A percentile compares a stretch with the other conserved stretches of the same genome.
These are phyloP conservation scores for Diplodus puntazzo DNA, from an alignment of 2,797 vertebrate genomes.

Conservation along the genomic window DNA sequence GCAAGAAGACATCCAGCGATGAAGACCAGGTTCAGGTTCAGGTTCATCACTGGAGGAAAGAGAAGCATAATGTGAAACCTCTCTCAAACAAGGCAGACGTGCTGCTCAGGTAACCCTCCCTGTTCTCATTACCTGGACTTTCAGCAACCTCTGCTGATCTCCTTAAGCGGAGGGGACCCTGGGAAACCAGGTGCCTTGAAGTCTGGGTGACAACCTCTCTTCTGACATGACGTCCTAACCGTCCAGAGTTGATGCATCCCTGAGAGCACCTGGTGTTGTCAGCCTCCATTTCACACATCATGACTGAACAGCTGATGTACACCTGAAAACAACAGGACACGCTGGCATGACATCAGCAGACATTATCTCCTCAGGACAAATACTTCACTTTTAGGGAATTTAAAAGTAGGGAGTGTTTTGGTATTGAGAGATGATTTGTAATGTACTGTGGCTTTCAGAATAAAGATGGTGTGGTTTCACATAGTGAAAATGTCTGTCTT, in stretches of 20 bases:
- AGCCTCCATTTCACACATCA: constrained; percentile 76
- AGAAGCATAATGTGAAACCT: neutral
- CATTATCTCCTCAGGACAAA: neutral
- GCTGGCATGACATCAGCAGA: neutral
- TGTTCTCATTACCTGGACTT: constrained; percentile 53
- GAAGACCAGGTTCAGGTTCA: constrained; percentile 76
- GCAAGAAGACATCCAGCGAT: constrained; percentile 72
- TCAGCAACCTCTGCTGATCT: constrained; percentile 35
- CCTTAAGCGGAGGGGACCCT: constrained; percentile 80
- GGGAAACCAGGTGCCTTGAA: constrained; percentile 77
- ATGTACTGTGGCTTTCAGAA: no score
- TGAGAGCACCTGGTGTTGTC: constrained; percentile 70
- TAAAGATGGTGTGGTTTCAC: no score
- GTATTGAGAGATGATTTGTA: no score
- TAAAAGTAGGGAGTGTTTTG: no score
- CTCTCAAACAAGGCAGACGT: neutral
- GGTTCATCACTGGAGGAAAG: constrained; percentile 49
- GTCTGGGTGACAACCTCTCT: constrained; percentile 72
- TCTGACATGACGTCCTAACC: constrained; percentile 16
- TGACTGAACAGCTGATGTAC: constrained; percentile 83
- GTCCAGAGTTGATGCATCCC: constrained; percentile 65
- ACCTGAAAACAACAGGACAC: constrained; percentile 67
- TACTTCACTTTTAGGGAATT: no score
- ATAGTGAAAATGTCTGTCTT: no score
- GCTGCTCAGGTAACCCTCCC: neutral